Evolutionary conservation across 2,113 vertebrate genomes (phyloP).

Genomic region (Prietella phreatophila): DNA sequence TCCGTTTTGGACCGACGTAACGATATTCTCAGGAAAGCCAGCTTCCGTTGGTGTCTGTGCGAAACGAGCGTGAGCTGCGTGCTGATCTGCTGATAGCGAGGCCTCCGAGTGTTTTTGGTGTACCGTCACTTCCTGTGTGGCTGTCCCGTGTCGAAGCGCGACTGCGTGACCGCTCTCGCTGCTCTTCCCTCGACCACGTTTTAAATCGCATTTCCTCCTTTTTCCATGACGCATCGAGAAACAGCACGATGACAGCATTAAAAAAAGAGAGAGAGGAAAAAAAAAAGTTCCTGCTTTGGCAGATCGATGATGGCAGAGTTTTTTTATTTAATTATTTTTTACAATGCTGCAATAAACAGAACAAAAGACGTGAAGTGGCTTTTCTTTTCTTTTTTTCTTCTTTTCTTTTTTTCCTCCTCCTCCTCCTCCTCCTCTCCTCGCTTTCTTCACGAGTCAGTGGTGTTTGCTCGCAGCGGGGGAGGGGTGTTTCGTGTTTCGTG

Average conservation of each 20-base stretch:
- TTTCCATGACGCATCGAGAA: neutral
- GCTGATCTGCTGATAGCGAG: conserved; percentile 5
- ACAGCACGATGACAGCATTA: neutral
- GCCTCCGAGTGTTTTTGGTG: conserved; percentile 16
- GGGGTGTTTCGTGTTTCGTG: conserved; percentile 20
- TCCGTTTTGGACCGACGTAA: neutral
- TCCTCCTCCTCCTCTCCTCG: neutral
- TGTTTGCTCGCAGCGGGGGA: conserved; percentile 28
- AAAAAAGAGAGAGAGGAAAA: no score
- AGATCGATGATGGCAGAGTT: conserved; percentile 1
- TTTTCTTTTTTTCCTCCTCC: neutral
- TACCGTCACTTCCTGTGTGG: conserved; percentile 24
- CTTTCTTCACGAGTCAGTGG: conserved; percentile 32
- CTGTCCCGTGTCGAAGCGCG: neutral
- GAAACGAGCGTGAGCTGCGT: neutral
- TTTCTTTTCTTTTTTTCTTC: neutral
- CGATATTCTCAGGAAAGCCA: neutral
- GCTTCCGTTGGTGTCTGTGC: neutral
- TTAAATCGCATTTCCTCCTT: conserved; percentile 16
- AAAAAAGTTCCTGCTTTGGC: conserved; percentile 15
- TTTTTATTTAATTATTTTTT: neutral
- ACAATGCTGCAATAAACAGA: conserved; percentile 37
- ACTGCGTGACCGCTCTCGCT: neutral
- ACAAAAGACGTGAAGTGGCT: conserved; percentile 38
- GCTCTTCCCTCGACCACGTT: neutral